A percentile compares a stretch with the other conserved stretches of the same genome.
These are phyloP conservation scores for Tineola bisselliella DNA, from an alignment of 2,888 invertebrate genomes.

Conservation along the genomic window DNA sequence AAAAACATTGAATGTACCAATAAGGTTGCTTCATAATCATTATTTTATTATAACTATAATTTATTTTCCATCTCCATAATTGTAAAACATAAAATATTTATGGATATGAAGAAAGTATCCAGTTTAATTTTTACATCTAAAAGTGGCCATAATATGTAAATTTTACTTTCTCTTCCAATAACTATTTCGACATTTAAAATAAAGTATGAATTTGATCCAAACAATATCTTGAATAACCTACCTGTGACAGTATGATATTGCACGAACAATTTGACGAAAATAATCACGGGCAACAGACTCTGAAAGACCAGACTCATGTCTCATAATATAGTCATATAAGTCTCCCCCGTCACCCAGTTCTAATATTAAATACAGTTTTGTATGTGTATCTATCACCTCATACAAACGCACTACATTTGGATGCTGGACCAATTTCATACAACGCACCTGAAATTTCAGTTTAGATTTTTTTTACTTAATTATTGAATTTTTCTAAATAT, in stretches of 20 bases:
- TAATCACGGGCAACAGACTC: slow-evolving; percentile 89
- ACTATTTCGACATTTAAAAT: background rate
- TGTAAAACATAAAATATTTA: too few relatives aligned
- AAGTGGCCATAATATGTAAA: background rate
- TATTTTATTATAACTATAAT: too few relatives aligned
- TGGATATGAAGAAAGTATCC: too few relatives aligned
- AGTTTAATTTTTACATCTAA: too few relatives aligned
- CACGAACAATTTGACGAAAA: slow-evolving; percentile 96
- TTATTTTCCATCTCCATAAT: too few relatives aligned
- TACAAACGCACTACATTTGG: slow-evolving; percentile 98
- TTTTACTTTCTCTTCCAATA: background rate
- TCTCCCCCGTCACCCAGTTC: slow-evolving; percentile 99
- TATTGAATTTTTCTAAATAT: background rate
- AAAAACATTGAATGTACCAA: too few relatives aligned
- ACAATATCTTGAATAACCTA: slow-evolving; percentile 32
- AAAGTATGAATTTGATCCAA: background rate
- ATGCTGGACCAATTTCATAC: slow-evolving; percentile 99
- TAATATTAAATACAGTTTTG: slow-evolving; percentile 94
- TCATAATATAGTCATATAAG: slow-evolving; percentile 98
- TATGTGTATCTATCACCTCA: slow-evolving; percentile 99
- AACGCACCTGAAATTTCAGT: slow-evolving; percentile 82
- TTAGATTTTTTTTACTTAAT: too few relatives aligned
- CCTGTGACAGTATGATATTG: slow-evolving; percentile 98
- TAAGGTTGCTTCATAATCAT: too few relatives aligned
- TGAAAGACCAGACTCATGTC: slow-evolving; percentile 88